Conservation (phyloP, 2,888 invertebrate genomes). For the Dysmachus trigonus region DNA sequence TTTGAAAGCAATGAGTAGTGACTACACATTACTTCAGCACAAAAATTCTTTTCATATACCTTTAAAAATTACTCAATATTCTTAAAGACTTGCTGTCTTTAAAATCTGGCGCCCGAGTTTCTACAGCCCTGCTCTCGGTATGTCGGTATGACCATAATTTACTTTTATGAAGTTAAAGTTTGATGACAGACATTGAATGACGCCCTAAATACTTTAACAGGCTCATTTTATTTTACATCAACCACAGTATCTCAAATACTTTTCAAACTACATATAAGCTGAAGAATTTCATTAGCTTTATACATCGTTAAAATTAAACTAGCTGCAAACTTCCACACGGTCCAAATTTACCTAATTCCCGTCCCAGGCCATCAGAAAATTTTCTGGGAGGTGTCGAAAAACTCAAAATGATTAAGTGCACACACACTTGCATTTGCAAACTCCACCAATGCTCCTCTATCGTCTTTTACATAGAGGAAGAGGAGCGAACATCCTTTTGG, state of each 20-base stretch:
- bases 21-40: too few relatives aligned
- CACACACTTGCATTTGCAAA: background rate
- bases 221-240: background rate
- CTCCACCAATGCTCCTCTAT: background rate
- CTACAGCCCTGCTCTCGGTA: too few relatives aligned
- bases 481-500: background rate
- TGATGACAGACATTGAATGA: background rate
- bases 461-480: background rate
- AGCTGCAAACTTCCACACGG: background rate
- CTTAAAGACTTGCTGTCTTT: too few relatives aligned
- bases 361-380: background rate
- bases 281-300: background rate
- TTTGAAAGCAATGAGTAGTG: too few relatives aligned
- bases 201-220: background rate
- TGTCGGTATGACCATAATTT: background rate
- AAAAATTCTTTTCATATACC: too few relatives aligned
- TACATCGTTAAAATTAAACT: background rate
- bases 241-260: background rate
- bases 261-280: background rate
- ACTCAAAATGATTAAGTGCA: background rate
- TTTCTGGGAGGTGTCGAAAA: background rate
- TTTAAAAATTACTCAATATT: too few relatives aligned
- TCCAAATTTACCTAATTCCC: background rate
- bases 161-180: background rate
- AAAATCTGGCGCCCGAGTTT: too few relatives aligned